Conservation (phyloP, 2,113 vertebrate genomes). For the Calyptommatus sinebrachiatus region DNA sequence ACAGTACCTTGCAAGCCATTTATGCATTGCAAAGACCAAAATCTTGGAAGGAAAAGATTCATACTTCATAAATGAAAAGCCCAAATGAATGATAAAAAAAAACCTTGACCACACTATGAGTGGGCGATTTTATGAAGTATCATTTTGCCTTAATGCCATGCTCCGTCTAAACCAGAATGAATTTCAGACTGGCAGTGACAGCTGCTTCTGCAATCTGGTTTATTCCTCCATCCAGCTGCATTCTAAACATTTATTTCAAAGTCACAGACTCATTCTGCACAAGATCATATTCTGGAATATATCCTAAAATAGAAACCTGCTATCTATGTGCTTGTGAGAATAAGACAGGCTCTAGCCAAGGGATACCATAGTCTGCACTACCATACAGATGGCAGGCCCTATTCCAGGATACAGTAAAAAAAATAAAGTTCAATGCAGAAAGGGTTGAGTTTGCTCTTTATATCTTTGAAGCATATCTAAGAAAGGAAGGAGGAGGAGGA, state of each 20-base stretch:
- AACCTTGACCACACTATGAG: conserved; percentile 7
- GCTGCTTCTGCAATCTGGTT: neutral
- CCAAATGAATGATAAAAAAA: neutral
- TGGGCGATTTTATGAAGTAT: neutral
- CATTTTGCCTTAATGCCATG: neutral
- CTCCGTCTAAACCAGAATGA: neutral
- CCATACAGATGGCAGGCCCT: too few relatives aligned
- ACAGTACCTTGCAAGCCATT: neutral
- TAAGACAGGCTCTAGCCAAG: too few relatives aligned
- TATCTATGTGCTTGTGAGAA: too few relatives aligned
- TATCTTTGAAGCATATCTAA: neutral
- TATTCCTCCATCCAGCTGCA: neutral
- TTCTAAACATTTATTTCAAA: neutral
- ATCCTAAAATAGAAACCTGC: too few relatives aligned
- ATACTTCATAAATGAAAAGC: conserved; percentile 12
- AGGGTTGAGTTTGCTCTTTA: too few relatives aligned
- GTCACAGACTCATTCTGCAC: neutral
- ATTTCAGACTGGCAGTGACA: neutral
- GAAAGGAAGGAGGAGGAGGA: too few relatives aligned
- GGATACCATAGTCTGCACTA: too few relatives aligned
- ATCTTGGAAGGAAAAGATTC: neutral
- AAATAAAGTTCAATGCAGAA: too few relatives aligned
- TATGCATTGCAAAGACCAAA: conserved; percentile 16
- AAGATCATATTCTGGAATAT: too few relatives aligned
- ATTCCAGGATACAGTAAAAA: too few relatives aligned